Evolutionary conservation across 2,113 vertebrate species (phyloP), one percentile per base, ranked within the genome.

Genomic region (Fregetta grallaria): DNA sequence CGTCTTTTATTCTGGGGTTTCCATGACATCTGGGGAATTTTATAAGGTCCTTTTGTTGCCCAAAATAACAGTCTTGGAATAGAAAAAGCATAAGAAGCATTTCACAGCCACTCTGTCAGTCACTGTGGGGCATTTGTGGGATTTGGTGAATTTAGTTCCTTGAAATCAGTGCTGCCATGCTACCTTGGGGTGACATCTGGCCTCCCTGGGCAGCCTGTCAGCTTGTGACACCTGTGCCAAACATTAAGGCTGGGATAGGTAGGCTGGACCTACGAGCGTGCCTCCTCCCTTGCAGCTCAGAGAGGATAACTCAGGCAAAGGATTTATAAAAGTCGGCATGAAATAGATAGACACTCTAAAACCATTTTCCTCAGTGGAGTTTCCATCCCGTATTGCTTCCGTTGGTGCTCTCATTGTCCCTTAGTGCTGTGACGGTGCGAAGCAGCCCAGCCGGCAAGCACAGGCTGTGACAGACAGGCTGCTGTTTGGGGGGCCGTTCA

Each of bases 351-450:
- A 38, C 29, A 25, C 21, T 75, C 72, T 44, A 63, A 95, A 78
- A 30, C 14, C 3, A 5, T 58, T 94, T 87, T 78, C n/a, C 8
- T 8, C 4, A 4, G 15, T 61, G 55, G 32, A 74, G 9, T 12
- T 90, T 61, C 53, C 34, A 22, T 78, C 21, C 26, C 1, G 0
- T 74, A n/a, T 62, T 0, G 0, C 50, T 93, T 76, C 44, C 1
- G 0, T 22, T 58, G 42, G 42, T 83, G 27, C 21, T 90, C 3
- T 88, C 62, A 32, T 34, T 50, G n/a, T 34, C 83, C 13, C 17
- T 38, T 29, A 71, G 38, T 32, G 19, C 55, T 50, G 44, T 34
- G 29, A 22, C 50, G 15, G 47, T 77, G 11, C 47, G 68, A 84
- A 86, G 58, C 29, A 53, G 14, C 25, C 10, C 25, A 44, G 19